phyloP scores from a whole-genome alignment of 30 jellyfish, hydroid and myxozoan species.

The Pelagia noctiluca region DNA sequence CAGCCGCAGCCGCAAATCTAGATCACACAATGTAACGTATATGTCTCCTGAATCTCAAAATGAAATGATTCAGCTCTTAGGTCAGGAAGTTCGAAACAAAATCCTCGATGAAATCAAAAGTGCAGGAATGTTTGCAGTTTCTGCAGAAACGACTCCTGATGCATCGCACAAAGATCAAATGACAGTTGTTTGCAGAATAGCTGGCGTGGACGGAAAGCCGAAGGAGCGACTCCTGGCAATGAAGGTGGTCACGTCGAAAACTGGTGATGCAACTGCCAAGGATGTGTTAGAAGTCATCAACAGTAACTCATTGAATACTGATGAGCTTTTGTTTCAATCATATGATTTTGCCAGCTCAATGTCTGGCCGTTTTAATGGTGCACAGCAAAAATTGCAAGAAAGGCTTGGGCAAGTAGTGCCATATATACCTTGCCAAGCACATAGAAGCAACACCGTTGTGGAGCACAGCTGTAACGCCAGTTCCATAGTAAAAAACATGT shows the following conservation, averaged over 20 bases:
- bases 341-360: constrained; percentile 35
- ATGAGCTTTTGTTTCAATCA: constrained; percentile 34
- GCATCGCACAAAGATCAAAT: not conserved
- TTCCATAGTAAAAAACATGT: constrained; percentile 39
- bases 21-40: constrained; percentile 5
- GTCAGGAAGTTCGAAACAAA: not conserved
- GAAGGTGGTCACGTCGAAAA: constrained; percentile 22
- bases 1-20: not conserved
- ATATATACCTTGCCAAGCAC: constrained; percentile 40
- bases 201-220: not conserved
- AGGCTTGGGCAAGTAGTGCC: constrained; percentile 35
- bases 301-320: constrained; percentile 28
- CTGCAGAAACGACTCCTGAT: constrained; percentile 7
- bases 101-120: not conserved
- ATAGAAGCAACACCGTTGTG: constrained; percentile 49
- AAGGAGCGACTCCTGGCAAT: constrained; percentile 20
- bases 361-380: constrained; percentile 29
- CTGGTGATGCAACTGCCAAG: constrained; percentile 37
- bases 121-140: not conserved
- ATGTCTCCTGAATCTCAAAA: constrained; percentile 2
- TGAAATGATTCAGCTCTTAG: constrained; percentile 1
- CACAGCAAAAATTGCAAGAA: constrained; percentile 32
- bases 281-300: not conserved
- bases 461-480: constrained; percentile 61
- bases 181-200: constrained; percentile 27